phyloP scores from a whole-genome alignment of 2,113 vertebrate genomes.

The Calyptomena viridis region DNA sequence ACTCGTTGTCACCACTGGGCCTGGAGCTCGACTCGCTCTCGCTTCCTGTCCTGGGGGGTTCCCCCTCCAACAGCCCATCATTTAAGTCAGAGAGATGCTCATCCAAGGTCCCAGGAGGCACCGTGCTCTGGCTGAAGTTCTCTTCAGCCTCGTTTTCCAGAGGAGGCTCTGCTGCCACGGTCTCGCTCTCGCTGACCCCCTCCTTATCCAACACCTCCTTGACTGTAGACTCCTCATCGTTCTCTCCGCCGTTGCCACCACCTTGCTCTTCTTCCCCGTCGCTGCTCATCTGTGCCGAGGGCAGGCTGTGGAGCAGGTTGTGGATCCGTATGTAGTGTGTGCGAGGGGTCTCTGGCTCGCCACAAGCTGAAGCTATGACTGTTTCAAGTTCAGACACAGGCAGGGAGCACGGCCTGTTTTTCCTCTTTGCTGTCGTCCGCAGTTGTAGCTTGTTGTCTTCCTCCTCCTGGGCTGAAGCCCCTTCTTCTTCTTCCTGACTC shows the following conservation, averaged over 20 bases:
- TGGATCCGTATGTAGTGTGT: constrained; percentile 97
- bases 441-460: constrained; percentile 65
- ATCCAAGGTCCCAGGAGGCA: constrained; percentile 76
- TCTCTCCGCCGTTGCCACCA: constrained; percentile 11
- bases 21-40: constrained; percentile 79
- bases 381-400: constrained; percentile 95
- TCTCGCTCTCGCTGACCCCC: constrained; percentile 72
- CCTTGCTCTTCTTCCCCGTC: constrained; percentile 70
- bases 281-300: constrained; percentile 76
- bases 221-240: constrained; percentile 75
- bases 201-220: constrained; percentile 73
- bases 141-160: constrained; percentile 41
- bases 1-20: constrained; percentile 82
- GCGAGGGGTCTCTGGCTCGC: constrained; percentile 91
- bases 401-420: constrained; percentile 88
- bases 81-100: constrained; percentile 81
- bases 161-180: constrained; percentile 59
- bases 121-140: constrained; percentile 64
- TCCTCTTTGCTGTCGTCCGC: constrained; percentile 76
- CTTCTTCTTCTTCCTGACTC: constrained; percentile 40
- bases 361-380: constrained; percentile 89
- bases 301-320: constrained; percentile 93
- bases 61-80: constrained; percentile 76
- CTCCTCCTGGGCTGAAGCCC: constrained; percentile 53
- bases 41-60: constrained; percentile 76